Base-by-base conservation (phyloP, 2,888 invertebrate species). In the Eulithis prunata region DNA sequence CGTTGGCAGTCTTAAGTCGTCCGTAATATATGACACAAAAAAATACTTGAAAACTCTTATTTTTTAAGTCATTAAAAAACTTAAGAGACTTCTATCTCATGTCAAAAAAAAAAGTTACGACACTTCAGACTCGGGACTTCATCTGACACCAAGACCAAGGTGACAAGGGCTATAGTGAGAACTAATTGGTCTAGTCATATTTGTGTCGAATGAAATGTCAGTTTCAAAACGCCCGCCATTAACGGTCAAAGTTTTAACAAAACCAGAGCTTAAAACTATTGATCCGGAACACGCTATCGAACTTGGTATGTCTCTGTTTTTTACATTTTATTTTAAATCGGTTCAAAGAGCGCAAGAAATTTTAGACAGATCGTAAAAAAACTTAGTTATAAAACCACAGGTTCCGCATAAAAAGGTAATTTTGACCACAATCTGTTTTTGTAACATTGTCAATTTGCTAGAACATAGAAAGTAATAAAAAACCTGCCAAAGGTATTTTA, bases 271-370 rank as follows among this genome's bases (percentile, higher is more conserved):
- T 79, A 77, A 21, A 72, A 75, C 78, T 83, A 82, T 71, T 83
- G 85, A 84, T 83, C 85, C 85, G 83, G 74, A 83, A 81, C 86
- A 84, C 80, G 87, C 86, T 82, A 87, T 84, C 81, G 73, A 73
- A 72, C 68, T 78, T 49, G 45, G 61, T 83, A 79, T 80, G 77
- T 77, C 80, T 78, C 71, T 78, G 68, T 68, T 68, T 87, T 87
- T 62, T 88, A 73, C 73, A 78, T 78, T 84, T 86, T 86, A 83
- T 86, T 41, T 86, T 80, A 84, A 87, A 87, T 85, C 86, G 89
- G 88, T 90, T 90, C 89, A 90, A 88, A 89, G 89, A 90, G 87
- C 89, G 87, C 81, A 84, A 84, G 84, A 85, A 85, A 87, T 84
- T 82, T 78, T 63, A 80, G 83, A 78, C 73, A 79, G 81, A 73